Evolutionary conservation across 2,888 invertebrate genomes (phyloP).

Genomic region (Drosophila kambysellisi): DNA sequence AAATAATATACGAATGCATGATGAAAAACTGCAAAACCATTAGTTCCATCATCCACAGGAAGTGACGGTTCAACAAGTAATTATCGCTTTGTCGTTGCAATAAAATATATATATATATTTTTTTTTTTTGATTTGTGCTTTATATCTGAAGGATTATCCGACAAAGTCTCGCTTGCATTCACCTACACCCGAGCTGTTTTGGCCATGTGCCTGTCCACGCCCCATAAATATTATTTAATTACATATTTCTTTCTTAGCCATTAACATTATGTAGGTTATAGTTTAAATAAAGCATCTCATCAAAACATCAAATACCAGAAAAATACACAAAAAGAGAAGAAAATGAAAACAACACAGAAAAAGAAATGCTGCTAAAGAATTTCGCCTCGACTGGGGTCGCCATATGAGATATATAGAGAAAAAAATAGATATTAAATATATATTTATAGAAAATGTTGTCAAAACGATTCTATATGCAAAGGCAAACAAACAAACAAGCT

Average conservation of each 20-base stretch:
- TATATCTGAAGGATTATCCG: conserved; percentile 32
- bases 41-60: conserved; percentile 5
- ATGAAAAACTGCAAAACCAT: conserved; percentile 2
- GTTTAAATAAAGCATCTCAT: conserved; percentile 69
- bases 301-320: conserved; percentile 60
- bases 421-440: conserved; percentile 42
- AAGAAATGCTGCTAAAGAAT: conserved; percentile 72
- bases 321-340: conserved; percentile 28
- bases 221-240: conserved; percentile 77
- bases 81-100: conserved; percentile 31
- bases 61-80: conserved; percentile 39
- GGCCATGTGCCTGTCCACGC: conserved; percentile 78
- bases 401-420: conserved; percentile 38
- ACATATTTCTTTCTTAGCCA: conserved; percentile 70
- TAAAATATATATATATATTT: neutral
- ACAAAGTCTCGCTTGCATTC: conserved; percentile 7
- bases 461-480: conserved; percentile 51
- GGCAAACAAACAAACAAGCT: conserved; percentile 49
- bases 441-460: conserved; percentile 76
- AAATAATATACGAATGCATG: neutral
- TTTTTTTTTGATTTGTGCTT: conserved; percentile 7
- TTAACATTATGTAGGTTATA: conserved; percentile 79
- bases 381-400: conserved; percentile 79
- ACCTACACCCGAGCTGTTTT: conserved; percentile 37
- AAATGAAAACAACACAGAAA: conserved; percentile 29